Evolutionary conservation across 1,140 invertebrate species (phyloP), one percentile per base, ranked within the genome.

Genomic region (Ylistrum balloti): DNA sequence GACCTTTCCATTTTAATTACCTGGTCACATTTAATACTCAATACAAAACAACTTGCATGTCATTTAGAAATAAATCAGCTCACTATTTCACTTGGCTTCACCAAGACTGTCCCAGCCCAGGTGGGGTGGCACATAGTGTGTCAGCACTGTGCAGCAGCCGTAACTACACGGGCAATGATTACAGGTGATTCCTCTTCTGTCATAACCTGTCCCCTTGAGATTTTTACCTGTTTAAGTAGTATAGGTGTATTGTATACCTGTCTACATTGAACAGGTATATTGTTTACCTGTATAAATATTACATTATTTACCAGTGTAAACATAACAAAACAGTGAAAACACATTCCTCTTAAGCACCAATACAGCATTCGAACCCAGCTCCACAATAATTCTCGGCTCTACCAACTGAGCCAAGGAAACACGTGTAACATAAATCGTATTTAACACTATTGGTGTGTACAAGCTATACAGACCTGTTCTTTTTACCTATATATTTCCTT

Each of bases 31-130:
- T 74, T 74, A 74, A 74, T 74, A 1, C 56, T 74, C 56, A 74
- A 74, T 74, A 74, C 56, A 74, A 74, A 74, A 74, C 56, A 74
- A 74, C 56, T 74, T 74, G 56, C 56, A 74, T 74, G 56, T 74
- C 56, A 74, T 74, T n/a, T 74, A n/a, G 56, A 74, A 74, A 74
- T 74, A 74, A 74, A 74, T 74, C 56, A 74, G 56, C 22, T 3
- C 56, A 74, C 20, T 9, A 9, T 74, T 74, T 74, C 56, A 74
- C 56, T 28, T 74, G 56, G 28, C 56, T 74, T 74, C 56, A 74
- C 56, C 2, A 1, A 74, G 22, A n/a, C 28, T 74, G 56, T 74
- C 56, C 56, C 56, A 28, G n/a, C 56, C 56, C 56, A 74, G 56
- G 56, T 74, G 56, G n/a, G n/a, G 5, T 11, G 56, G 56, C 1